Conservation (phyloP, 2,797 vertebrate species). For the Acanthornis magna region DNA sequence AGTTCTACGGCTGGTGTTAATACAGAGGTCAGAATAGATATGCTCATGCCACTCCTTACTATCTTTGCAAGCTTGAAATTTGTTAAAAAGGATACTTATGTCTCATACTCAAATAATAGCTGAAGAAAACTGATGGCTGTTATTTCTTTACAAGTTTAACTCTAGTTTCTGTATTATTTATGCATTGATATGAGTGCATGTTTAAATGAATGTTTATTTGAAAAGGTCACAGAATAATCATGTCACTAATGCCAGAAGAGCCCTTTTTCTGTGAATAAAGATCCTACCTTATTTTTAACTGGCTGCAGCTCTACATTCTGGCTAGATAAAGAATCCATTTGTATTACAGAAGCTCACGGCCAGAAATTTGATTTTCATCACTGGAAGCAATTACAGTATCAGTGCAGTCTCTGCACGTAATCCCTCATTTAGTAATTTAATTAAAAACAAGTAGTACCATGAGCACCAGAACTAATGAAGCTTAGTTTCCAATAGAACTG, state of each 20-base stretch:
- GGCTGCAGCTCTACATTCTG: neutral
- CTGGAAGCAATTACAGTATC: constrained; percentile 48
- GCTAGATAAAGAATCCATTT: constrained; percentile 12
- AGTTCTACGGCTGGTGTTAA: neutral
- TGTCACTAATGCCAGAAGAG: neutral
- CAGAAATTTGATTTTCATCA: constrained; percentile 53
- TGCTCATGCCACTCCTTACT: neutral
- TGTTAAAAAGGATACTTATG: neutral
- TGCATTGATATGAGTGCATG: neutral
- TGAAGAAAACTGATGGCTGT: neutral
- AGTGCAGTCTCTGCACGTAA: constrained; percentile 2
- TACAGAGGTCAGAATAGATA: neutral
- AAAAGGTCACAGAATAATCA: neutral
- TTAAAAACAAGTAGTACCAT: constrained; percentile 49
- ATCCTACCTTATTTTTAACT: neutral
- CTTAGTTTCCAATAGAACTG: neutral
- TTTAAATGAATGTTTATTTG: neutral
- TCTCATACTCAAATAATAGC: neutral
- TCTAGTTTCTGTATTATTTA: neutral
- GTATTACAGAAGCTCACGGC: neutral
- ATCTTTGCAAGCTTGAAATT: neutral
- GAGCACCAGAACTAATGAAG: constrained; percentile 47
- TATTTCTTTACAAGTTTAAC: neutral
- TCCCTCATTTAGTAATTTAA: constrained; percentile 62
- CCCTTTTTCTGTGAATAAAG: constrained; percentile 1